These are phyloP conservation scores for Melanargia galathea DNA, from an alignment of 2,888 invertebrate genomes.

Conservation along the genomic window DNA sequence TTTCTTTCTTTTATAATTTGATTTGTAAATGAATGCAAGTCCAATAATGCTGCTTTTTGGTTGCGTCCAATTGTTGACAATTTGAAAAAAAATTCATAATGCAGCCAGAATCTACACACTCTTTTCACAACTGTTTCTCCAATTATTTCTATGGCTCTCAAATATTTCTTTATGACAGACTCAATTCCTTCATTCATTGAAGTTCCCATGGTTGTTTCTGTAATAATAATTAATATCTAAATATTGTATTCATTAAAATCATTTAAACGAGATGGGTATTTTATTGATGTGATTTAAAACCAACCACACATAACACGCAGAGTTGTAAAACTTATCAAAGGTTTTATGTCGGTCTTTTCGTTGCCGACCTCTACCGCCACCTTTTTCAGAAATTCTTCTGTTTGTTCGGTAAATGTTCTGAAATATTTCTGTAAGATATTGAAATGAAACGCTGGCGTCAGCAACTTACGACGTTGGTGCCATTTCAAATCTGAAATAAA, in stretches of 20 bases:
- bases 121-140: conserved; percentile 32
- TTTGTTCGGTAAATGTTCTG: conserved; percentile 58
- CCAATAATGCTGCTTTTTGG: conserved; percentile 32
- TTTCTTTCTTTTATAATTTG: conserved; percentile 39
- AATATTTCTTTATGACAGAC: conserved; percentile 36
- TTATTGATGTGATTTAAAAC: conserved; percentile 8
- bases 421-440: conserved; percentile 65
- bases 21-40: conserved; percentile 39
- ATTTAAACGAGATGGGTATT: background rate
- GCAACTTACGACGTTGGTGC: conserved; percentile 65
- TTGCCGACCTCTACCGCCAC: conserved; percentile 40
- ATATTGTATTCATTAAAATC: too few relatives aligned
- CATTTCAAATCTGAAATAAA: conserved; percentile 50
- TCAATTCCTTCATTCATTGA: conserved; percentile 36
- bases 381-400: conserved; percentile 49
- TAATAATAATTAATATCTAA: conserved; percentile 21
- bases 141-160: conserved; percentile 34
- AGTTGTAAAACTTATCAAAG: conserved; percentile 64
- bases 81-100: conserved; percentile 32
- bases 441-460: conserved; percentile 74
- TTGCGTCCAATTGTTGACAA: conserved; percentile 21
- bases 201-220: conserved; percentile 42
- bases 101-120: conserved; percentile 37
- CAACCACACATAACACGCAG: conserved; percentile 51
- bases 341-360: conserved; percentile 61